Percentiles rank a stretch among this genome's conserved stretches.
phyloP scores from a whole-genome alignment of 2,113 vertebrate species.

The Uria lomvia region DNA sequence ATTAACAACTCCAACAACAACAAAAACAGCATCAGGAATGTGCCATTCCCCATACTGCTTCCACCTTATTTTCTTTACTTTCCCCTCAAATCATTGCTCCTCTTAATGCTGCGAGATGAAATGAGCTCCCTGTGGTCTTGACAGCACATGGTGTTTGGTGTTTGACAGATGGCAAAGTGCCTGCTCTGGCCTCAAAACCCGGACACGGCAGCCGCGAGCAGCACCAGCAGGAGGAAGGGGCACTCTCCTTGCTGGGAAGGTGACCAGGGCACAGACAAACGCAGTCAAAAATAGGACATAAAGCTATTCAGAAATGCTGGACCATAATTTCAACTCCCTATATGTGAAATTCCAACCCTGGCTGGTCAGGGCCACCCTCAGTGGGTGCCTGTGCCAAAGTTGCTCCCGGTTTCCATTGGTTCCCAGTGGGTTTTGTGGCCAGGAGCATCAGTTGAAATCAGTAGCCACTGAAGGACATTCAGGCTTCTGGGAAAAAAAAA shows the following conservation, averaged over 20 bases:
- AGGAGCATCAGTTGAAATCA: neutral
- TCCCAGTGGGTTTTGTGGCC: neutral
- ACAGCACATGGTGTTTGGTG: fast-evolving
- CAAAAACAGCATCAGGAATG: neutral
- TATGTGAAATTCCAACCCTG: neutral
- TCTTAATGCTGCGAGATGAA: neutral
- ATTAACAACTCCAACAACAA: neutral
- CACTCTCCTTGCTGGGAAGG: neutral
- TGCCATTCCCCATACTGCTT: neutral
- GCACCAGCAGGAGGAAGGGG: fast-evolving
- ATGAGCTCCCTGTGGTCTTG: neutral
- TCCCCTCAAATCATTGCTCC: neutral
- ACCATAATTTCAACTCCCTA: neutral
- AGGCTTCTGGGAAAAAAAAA: neutral
- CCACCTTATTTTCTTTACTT: neutral
- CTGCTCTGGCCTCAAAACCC: neutral
- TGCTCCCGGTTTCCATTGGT: neutral
- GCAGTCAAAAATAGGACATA: neutral
- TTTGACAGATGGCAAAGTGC: neutral
- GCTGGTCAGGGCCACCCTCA: neutral
- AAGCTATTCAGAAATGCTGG: neutral
- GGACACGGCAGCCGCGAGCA: fast-evolving
- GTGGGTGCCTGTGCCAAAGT: neutral
- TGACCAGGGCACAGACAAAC: neutral
- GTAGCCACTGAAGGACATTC: neutral